Evolutionary conservation across 2,113 vertebrate species (phyloP).

Genomic region (Diadophis punctatus): DNA sequence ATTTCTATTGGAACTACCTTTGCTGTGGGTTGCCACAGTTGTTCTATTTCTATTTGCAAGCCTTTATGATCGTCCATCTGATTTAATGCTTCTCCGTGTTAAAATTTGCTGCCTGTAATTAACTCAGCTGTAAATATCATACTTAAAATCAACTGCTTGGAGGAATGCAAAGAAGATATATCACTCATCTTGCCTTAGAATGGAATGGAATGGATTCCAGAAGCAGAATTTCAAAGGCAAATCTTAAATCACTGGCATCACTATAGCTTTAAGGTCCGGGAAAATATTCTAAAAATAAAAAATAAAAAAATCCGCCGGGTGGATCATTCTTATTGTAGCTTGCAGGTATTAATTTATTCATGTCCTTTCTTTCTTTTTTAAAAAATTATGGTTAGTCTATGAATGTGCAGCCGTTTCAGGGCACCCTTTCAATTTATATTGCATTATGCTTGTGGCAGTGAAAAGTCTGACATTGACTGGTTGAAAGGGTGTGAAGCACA

Average conservation of each 20-base stretch:
- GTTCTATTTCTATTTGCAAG: background rate
- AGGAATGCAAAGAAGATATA: constrained; percentile 41
- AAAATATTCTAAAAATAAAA: constrained; percentile 29
- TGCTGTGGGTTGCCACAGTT: background rate
- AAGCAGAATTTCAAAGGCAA: constrained; percentile 45
- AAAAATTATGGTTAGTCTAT: background rate
- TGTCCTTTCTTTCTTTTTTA: background rate
- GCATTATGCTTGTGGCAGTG: background rate
- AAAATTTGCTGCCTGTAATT: constrained; percentile 19
- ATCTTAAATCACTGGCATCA: constrained; percentile 48
- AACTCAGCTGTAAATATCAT: background rate
- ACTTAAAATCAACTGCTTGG: background rate
- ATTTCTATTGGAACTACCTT: background rate
- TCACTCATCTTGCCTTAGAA: constrained; percentile 30
- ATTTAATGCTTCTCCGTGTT: constrained; percentile 35
- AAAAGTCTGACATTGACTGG: background rate
- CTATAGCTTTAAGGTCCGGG: constrained; percentile 54
- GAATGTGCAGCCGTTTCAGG: constrained; percentile 27
- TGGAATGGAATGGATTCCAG: constrained; percentile 27
- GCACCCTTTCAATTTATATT: background rate
- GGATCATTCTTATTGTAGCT: background rate
- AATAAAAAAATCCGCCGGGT: constrained; percentile 17
- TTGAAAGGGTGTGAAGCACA: background rate
- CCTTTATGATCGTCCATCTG: constrained; percentile 20
- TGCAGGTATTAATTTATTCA: constrained; percentile 22